Evolutionary conservation across 2,113 vertebrate species (phyloP), one percentile per base, ranked within the genome.

Genomic region (Crocuta crocuta): DNA sequence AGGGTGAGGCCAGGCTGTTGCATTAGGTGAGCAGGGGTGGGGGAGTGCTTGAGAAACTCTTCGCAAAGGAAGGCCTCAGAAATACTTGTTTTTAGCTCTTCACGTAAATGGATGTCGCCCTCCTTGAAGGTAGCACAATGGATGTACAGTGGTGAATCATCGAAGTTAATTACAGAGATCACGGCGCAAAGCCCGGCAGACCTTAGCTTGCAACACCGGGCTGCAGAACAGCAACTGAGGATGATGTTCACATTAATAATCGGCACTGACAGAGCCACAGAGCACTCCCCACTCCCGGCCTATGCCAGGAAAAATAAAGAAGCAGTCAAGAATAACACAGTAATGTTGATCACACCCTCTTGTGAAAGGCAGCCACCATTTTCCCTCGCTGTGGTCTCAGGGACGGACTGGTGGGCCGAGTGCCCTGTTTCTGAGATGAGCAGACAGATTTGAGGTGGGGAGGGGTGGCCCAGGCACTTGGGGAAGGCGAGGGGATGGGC

Each of bases 231-330:
- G 61, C 90, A 80, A 28, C 68, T 39, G 39, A 89, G 66, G 79
- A 93, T 91, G 97, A 98, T 80, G 87, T 85, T 96, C 98, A 71
- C 63, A 21, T 93, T 98, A 92, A 43, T 98, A 98, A 98, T 58
- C 94, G 96, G 97, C 81, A 91, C 83, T 94, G 97, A 98, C 97
- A 96, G 58, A 91, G 96, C 95, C 98, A 95, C 95, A 94, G 74
- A 97, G 96, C 33, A 21, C 89, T 89, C 94, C 90, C 23, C 66
- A 82, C 5, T 2, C 93, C 97, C 78, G 76, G 74, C 70, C 96
- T 88, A 73, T 13, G 96, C 95, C 97, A 98, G 97, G 74, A 97
- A 98, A 98, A 97, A 97, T 28, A 98, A 5, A 95, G 87, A 43
- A 73, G 31, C 87, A 68, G 88, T 94, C 92, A 98, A 93, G 68